Evolutionary conservation across 2,888 invertebrate species (phyloP), one percentile per base, ranked within the genome.

Genomic region (Allacma fusca): DNA sequence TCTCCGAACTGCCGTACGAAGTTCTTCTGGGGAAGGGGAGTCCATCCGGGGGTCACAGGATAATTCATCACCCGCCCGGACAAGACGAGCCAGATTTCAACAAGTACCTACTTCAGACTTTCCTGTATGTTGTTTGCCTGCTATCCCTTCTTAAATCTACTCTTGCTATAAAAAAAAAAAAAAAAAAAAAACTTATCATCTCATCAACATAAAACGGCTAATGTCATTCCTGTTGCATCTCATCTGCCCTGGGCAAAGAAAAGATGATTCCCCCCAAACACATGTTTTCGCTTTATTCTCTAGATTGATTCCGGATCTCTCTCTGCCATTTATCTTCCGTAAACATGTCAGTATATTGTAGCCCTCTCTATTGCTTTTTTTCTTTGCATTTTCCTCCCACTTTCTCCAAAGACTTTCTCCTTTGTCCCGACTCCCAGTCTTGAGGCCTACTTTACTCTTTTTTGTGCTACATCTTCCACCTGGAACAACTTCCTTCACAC

Each of bases 61-160:
- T 68, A 75, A 69, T 67, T 74, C 68, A 44, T 82, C 81, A 75
- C 79, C 80, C 57, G 80, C 79, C 75, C 73, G 72, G 67, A 79
- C 78, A n/a, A 75, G 80, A 43, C 69, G 82, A 86, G 77, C 86
- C 86, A 78, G 88, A 88, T 50, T 90, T 90, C 40, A 89, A 90
- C 81, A 90, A 90, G 82, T 90, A 88, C 85, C 85, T 77, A 70
- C 79, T 76, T 75, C 77, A 57, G 77, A 79, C 72, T 75, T 19
- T 77, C 70, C 77, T 74, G 78, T 73, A 77, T 78, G 76, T 77
- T 77, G 71, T 71, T n/a, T 62, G n/a, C 59, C 72, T 44, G 70
- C 28, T 28, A 26, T 57, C 34, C 16, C 75, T 24, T 73, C 59
- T 29, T 40, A 34, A 34, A 28, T 59, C n/a, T 59, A 19, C 5